Base-by-base conservation (phyloP, 2,113 vertebrate species). In the Tragulus kanchil region DNA sequence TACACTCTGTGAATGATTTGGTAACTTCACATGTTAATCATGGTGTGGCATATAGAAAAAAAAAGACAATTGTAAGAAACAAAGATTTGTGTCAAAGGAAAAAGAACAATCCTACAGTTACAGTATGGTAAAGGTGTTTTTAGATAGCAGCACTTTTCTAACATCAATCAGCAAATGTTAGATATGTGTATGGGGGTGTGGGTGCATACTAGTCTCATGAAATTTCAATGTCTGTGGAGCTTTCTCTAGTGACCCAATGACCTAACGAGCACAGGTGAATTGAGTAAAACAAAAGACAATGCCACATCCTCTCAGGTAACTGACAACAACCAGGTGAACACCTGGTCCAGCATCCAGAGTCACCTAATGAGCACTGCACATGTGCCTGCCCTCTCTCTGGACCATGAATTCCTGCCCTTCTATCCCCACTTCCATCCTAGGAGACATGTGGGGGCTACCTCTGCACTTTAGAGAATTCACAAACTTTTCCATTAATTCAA, bases 401-500 rank as follows among this genome's bases (percentile, higher is more conserved):
- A 23, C 19, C n/a, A 14, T 0, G 1, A 48, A 56, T 17, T 17
- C 28, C n/a, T n/a, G 59, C 0, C 67, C 45, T 5, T 28, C 6
- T 52, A 11, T 56, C 5, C 50, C 25, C 8, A 36, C 26, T 83
- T 1, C 12, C 26, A 31, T 19, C 45, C 36, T 36, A 77, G 16
- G 25, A 64, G 54, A 97, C 82, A 64, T 2, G 3, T 25, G 61
- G 61, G 91, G 65, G 75, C 87, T 89, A 92, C 48, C 92, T 97
- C 81, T 90, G 48, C 87, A 71, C 83, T 89, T 56, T 90, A 50
- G 28, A 50, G 97, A 94, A 92, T 96, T 94, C 61, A 82, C n/a
- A 96, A 82, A 81, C 11, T 96, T 97, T 97, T 97, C 77, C 81
- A 96, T 81, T 95, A 90, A 94, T 75, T 65, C 17, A 62, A 96